Evolutionary conservation across 2,888 invertebrate species (phyloP).

Genomic region (Cotesia congregata): DNA sequence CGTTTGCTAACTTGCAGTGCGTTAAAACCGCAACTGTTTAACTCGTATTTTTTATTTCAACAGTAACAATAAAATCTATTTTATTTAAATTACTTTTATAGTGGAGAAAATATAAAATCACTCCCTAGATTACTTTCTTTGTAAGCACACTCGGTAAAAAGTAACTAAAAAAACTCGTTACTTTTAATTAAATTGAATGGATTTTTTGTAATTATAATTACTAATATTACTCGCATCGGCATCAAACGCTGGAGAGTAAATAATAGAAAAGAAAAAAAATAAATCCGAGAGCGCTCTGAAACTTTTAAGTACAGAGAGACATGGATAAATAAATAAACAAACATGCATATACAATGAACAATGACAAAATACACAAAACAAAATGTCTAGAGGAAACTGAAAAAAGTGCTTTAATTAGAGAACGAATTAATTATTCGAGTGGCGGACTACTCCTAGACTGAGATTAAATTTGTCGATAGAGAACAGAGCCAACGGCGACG

Average conservation of each 20-base stretch:
- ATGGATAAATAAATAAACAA: conserved; percentile 5
- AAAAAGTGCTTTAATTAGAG: conserved; percentile 43
- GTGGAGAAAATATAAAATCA: not conserved
- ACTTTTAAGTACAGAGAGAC: not conserved
- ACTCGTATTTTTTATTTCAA: conserved; percentile 12
- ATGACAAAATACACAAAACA: conserved; percentile 26
- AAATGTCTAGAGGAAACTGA: conserved; percentile 24
- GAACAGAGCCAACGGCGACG: conserved; percentile 3
- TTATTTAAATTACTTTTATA: conserved; percentile 24
- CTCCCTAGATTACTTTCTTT: not conserved
- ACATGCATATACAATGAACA: not conserved
- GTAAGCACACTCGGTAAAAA: conserved; percentile 8
- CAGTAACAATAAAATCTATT: conserved; percentile 12
- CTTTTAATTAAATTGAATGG: not conserved
- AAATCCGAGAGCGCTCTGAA: conserved; percentile 35
- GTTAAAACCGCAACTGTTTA: conserved; percentile 15
- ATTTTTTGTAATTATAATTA: not conserved
- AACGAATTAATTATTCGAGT: conserved; percentile 42
- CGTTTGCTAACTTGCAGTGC: conserved; percentile 30
- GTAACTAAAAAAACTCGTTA: not conserved
- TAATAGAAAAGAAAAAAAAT: conserved; percentile 36
- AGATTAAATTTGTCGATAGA: conserved; percentile 43
- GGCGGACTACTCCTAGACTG: conserved; percentile 20
- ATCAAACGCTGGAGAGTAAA: conserved; percentile 3
- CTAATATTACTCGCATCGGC: not conserved